These are phyloP conservation scores for Drosophila suzukii DNA, from an alignment of 1,140 invertebrate genomes.

Conservation along the genomic window DNA sequence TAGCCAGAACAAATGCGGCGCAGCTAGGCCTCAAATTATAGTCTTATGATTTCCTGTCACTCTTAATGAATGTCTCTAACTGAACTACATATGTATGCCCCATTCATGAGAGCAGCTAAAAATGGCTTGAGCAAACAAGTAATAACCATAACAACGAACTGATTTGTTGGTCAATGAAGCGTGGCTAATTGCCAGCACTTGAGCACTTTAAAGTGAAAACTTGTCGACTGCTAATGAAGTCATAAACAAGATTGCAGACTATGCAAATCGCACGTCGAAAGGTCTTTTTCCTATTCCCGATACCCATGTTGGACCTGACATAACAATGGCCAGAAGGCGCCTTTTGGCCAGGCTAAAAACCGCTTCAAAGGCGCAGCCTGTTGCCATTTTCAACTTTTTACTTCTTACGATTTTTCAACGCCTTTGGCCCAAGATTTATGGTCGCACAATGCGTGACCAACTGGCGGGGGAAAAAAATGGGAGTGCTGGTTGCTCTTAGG, in stretches of 20 bases:
- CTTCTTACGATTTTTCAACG: conserved; percentile 74
- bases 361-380: conserved; percentile 32
- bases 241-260: conserved; percentile 46
- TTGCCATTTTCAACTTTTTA: conserved; percentile 40
- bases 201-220: conserved; percentile 43
- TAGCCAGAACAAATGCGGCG: conserved; percentile 51
- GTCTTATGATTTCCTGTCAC: conserved; percentile 79
- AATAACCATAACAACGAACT: conserved; percentile 54
- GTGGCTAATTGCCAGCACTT: conserved; percentile 72
- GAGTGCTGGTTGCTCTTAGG: conserved; percentile 25
- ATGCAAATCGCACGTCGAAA: conserved; percentile 20
- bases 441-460: conserved; percentile 71
- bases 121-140: conserved; percentile 11
- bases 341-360: conserved; percentile 18
- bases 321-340: conserved; percentile 61
- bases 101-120: not conserved
- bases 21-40: conserved; percentile 64
- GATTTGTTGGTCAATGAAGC: conserved; percentile 71
- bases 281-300: not conserved
- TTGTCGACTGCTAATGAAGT: conserved; percentile 77
- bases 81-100: conserved; percentile 18
- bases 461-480: conserved; percentile 50
- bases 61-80: conserved; percentile 64
- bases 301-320: conserved; percentile 25
- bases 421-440: conserved; percentile 68